Conservation (phyloP, 2,797 vertebrate species). For the Gobionotothen gibberifrons region DNA sequence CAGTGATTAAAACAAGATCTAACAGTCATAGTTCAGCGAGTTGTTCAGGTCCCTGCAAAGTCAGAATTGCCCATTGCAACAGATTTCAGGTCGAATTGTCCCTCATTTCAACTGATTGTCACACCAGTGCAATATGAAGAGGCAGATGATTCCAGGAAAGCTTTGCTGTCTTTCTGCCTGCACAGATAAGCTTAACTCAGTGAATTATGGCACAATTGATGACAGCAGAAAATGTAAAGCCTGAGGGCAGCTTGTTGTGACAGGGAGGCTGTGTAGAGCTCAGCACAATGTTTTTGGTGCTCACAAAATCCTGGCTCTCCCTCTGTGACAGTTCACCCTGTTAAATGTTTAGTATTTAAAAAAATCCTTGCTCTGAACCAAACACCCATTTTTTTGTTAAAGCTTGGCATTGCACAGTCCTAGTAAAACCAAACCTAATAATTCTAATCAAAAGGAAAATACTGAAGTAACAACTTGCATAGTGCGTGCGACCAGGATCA, state of each 20-base stretch:
- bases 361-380: background rate
- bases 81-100: too few species aligned
- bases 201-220: conserved; percentile 24
- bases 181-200: background rate
- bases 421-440: background rate
- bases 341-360: background rate
- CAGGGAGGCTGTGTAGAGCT: conserved; percentile 7
- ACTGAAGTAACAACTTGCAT: background rate
- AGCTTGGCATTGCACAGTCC: background rate
- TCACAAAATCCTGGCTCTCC: background rate
- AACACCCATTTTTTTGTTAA: background rate
- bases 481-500: background rate
- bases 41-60: background rate
- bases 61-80: background rate
- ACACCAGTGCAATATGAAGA: background rate
- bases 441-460: conserved; percentile 16
- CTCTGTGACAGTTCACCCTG: background rate
- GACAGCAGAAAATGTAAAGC: conserved; percentile 38
- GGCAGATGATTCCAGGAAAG: conserved; percentile 1
- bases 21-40: background rate
- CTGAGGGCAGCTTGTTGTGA: conserved; percentile 37
- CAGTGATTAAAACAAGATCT: background rate
- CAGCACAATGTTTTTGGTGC: conserved; percentile 13
- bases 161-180: conserved; percentile 8
- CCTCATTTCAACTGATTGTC: background rate